Evolutionary conservation across 2,797 vertebrate species (phyloP).

Genomic region (Discoglossus pictus): DNA sequence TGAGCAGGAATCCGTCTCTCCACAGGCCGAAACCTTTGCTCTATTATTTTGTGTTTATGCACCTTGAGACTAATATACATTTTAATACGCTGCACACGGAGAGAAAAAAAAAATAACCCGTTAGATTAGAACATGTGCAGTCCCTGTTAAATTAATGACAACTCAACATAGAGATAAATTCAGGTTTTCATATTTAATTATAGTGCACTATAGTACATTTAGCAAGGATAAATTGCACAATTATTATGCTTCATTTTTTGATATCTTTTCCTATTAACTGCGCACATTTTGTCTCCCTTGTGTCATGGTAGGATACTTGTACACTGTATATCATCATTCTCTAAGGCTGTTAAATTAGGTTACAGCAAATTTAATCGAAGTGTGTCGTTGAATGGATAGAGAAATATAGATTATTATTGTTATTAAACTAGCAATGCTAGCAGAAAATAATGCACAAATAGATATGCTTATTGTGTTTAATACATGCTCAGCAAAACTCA

Average conservation of each 20-base stretch:
- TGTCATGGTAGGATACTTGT: constrained; percentile 61
- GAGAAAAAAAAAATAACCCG: constrained; percentile 73
- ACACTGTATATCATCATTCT: constrained; percentile 57
- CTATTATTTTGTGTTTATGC: constrained; percentile 88
- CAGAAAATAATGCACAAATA: constrained; percentile 19
- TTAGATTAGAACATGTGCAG: constrained; percentile 85
- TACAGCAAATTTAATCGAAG: constrained; percentile 41
- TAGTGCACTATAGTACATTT: constrained; percentile 82
- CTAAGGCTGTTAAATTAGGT: constrained; percentile 56
- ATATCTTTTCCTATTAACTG: constrained; percentile 80
- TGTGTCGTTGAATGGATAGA: constrained; percentile 16
- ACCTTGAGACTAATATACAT: constrained; percentile 88
- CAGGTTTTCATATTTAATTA: constrained; percentile 98
- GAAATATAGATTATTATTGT: constrained; percentile 21
- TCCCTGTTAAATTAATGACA: constrained; percentile 94
- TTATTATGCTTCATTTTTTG: constrained; percentile 86
- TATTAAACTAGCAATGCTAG: constrained; percentile 3
- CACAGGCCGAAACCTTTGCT: constrained; percentile 79
- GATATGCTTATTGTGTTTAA: too few species aligned
- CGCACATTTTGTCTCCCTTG: constrained; percentile 64
- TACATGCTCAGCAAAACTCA: too few species aligned
- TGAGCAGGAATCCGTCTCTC: constrained; percentile 75
- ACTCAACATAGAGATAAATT: constrained; percentile 89
- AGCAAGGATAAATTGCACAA: constrained; percentile 89
- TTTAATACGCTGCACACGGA: constrained; percentile 86